Conservation (phyloP, 2,797 vertebrate genomes). For the Paramormyrops hopkinsi region DNA sequence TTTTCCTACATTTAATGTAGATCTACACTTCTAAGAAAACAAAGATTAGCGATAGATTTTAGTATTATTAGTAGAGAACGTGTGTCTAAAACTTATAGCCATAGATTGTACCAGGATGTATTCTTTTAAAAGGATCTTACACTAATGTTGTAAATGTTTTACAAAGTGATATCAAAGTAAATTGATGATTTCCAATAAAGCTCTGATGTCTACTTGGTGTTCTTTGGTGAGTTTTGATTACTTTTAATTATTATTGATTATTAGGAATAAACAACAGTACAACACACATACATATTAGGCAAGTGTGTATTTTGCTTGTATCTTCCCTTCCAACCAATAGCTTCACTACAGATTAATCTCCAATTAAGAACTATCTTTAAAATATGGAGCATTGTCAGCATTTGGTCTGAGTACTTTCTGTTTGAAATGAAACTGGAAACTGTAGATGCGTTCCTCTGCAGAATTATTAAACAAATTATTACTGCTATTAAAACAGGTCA, state of each 20-base stretch:
- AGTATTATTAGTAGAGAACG: constrained; percentile 44
- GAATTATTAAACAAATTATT: not conserved
- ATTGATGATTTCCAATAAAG: constrained; percentile 59
- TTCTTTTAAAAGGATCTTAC: constrained; percentile 60
- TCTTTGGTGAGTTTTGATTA: not conserved
- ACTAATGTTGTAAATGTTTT: constrained; percentile 51
- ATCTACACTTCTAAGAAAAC: constrained; percentile 25
- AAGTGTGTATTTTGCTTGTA: not conserved
- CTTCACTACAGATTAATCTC: not conserved
- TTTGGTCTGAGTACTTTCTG: not conserved
- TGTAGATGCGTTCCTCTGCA: not conserved
- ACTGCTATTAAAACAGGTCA: not conserved
- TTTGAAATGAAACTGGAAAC: not conserved
- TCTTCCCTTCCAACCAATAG: not conserved
- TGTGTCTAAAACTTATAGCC: constrained; percentile 44
- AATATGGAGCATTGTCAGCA: not conserved
- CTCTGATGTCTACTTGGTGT: constrained; percentile 8
- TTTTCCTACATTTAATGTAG: constrained; percentile 11
- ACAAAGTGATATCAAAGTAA: constrained; percentile 59
- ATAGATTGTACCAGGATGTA: constrained; percentile 36
- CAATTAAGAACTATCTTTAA: not conserved
- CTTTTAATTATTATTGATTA: not conserved
- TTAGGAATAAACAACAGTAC: not conserved
- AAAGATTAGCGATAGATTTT: constrained; percentile 32
- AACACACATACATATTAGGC: not conserved